Base-by-base conservation (phyloP, 2,888 invertebrate genomes). In the Myathropa florea region DNA sequence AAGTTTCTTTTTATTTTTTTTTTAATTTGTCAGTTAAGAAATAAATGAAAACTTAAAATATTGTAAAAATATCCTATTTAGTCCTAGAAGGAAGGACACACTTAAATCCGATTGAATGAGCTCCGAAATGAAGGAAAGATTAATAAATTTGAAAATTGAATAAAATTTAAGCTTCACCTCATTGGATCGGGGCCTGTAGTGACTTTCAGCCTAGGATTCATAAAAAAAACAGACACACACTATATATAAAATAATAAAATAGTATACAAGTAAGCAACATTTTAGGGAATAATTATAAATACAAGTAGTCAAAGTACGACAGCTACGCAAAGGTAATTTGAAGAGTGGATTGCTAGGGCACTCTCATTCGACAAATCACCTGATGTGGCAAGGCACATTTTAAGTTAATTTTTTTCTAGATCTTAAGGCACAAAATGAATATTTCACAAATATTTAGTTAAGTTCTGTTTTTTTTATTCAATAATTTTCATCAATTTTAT, bases 201-300 rank as follows among this genome's bases (percentile, higher is more conserved):
- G 46, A 18, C 46, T 46, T 46, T 6, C 2, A 7, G n/a, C 18
- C 46, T 46, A 18, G 46, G 18, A 24, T 4, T 57, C 12, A 4
- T 24, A 3, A 4, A 46, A 46, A 46, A 46, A 46, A 46, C 76
- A 68, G 76, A 64, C 76, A 84, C 84, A 84, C 76, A 77, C 71
- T 53, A 61, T 14, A 60, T 46, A 60, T 57, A 64, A 63, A 70
- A 63, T 33, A 77, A 80, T 64, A 76, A 77, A 53, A 59, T 33
- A 73, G 77, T 78, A 82, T 82, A 82, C 77, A 82, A 77, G 10
- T 82, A 82, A 73, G 85, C 72, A 85, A 85, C 82, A 68, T 82
- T 85, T 85, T 85, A 85, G 85, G 82, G 85, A 85, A 85, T 85
- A 85, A 77, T 77, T 85, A 78, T 82, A 85, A 78, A 73, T 73